Conservation (phyloP, 2,888 invertebrate genomes). For the Synanthedon tipuliformis region DNA sequence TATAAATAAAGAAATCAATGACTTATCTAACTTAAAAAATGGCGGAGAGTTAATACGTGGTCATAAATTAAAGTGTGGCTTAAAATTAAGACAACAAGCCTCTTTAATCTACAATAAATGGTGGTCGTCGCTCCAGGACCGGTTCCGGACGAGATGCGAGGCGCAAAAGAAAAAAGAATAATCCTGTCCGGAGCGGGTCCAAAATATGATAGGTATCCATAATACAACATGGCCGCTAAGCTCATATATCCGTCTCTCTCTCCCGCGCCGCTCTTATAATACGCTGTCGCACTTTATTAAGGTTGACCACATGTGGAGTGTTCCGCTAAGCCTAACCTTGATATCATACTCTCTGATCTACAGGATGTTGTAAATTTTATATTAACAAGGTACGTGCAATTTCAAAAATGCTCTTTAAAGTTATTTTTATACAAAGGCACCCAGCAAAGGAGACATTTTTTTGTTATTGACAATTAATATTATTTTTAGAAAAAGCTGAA, state of each 20-base stretch:
- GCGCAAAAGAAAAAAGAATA: slow-evolving; percentile 64
- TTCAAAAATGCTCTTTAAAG: no score
- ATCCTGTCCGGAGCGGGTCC: slow-evolving; percentile 67
- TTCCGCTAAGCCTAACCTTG: slow-evolving; percentile 70
- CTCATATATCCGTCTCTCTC: slow-evolving; percentile 51
- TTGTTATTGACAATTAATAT: no score
- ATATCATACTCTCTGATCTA: slow-evolving; percentile 64
- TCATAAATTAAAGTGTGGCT: slow-evolving; percentile 67
- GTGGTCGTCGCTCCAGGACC: slow-evolving; percentile 62
- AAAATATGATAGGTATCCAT: slow-evolving; percentile 72
- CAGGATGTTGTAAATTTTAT: slow-evolving; percentile 31
- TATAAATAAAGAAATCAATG: slow-evolving; percentile 63
- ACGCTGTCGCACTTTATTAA: slow-evolving; percentile 60
- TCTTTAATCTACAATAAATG: slow-evolving; percentile 72
- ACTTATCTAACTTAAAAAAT: slow-evolving; percentile 53
- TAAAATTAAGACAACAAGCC: slow-evolving; percentile 72
- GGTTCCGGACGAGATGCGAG: slow-evolving; percentile 56
- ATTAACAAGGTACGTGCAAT: slow-evolving; percentile 2
- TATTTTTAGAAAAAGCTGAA: no score
- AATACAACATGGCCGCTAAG: slow-evolving; percentile 71
- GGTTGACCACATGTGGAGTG: slow-evolving; percentile 71
- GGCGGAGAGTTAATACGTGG: slow-evolving; percentile 59
- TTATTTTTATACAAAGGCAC: no score
- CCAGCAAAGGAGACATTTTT: no score
- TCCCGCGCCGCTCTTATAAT: slow-evolving; percentile 27